Conservation (phyloP, 2,888 invertebrate species). For the Rhodophaea formosa region DNA sequence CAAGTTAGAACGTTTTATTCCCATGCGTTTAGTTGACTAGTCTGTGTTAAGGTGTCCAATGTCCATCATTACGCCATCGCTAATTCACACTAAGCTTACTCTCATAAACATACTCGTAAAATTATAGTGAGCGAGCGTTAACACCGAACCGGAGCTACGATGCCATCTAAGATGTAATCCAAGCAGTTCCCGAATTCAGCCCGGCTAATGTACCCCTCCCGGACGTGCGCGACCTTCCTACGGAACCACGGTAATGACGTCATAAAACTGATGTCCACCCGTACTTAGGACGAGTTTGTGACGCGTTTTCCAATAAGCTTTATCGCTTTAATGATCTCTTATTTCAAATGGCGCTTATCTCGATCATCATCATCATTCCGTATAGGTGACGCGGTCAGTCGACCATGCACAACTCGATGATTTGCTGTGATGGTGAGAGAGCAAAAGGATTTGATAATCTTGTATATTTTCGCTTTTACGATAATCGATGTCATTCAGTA, state of each 20-base stretch:
- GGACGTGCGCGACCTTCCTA: not conserved
- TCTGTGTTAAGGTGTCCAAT: not conserved
- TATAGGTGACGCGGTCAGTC: too few species aligned
- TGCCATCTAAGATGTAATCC: not conserved
- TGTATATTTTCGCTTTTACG: too few species aligned
- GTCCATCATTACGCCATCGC: not conserved
- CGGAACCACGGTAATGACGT: not conserved
- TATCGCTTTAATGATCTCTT: not conserved
- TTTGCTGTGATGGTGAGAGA: not conserved
- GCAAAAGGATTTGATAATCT: not conserved
- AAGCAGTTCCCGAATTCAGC: not conserved
- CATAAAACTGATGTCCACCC: slow-evolving; percentile 3
- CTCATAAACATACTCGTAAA: not conserved
- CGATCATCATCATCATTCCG: too few species aligned
- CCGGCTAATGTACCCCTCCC: slow-evolving; percentile 3
- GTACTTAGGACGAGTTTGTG: not conserved
- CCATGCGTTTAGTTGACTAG: too few species aligned
- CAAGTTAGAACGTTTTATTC: too few species aligned
- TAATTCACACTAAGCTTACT: not conserved
- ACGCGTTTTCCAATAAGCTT: not conserved
- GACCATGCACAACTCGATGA: too few species aligned
- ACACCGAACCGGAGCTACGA: not conserved
- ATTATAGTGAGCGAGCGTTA: not conserved
- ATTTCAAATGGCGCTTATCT: not conserved
- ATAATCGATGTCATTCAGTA: too few species aligned